These are phyloP conservation scores for Zoroaster sp. DNA, from an alignment of 53 echinoderm and acorn worm genomes.

Conservation along the genomic window DNA sequence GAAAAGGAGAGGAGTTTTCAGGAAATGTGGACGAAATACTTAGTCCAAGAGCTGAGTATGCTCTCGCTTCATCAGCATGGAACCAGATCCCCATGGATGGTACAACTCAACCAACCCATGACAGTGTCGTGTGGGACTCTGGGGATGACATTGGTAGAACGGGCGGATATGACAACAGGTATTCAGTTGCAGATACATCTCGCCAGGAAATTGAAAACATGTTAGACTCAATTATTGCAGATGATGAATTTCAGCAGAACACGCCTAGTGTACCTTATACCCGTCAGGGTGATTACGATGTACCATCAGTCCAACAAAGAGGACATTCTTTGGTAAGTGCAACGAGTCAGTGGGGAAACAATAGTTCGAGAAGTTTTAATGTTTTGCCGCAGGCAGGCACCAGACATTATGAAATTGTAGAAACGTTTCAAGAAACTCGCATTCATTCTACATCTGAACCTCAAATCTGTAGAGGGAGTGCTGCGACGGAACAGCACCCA, in stretches of 20 bases:
- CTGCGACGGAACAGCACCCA: background rate
- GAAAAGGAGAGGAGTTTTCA: background rate
- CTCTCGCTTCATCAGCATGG: conserved; percentile 22
- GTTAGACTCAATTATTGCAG: conserved; percentile 10
- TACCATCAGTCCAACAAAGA: background rate
- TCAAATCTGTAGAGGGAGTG: background rate
- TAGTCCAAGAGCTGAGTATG: conserved; percentile 24
- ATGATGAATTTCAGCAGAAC: background rate
- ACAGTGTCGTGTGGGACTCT: conserved; percentile 39
- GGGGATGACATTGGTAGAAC: background rate
- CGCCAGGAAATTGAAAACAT: conserved; percentile 20
- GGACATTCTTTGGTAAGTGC: background rate
- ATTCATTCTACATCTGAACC: background rate
- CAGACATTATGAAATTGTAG: background rate
- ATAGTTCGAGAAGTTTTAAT: background rate
- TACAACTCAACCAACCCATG: background rate
- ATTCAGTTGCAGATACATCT: conserved; percentile 9
- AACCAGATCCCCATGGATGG: background rate
- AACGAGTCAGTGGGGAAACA: background rate
- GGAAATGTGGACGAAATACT: background rate
- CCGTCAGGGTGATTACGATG: too few species aligned
- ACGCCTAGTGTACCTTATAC: background rate
- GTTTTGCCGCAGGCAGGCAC: background rate
- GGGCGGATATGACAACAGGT: background rate
- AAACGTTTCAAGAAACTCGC: conserved; percentile 1